These are phyloP conservation scores for Drosophila atripex DNA, from an alignment of 2,888 invertebrate species.

Conservation along the genomic window DNA sequence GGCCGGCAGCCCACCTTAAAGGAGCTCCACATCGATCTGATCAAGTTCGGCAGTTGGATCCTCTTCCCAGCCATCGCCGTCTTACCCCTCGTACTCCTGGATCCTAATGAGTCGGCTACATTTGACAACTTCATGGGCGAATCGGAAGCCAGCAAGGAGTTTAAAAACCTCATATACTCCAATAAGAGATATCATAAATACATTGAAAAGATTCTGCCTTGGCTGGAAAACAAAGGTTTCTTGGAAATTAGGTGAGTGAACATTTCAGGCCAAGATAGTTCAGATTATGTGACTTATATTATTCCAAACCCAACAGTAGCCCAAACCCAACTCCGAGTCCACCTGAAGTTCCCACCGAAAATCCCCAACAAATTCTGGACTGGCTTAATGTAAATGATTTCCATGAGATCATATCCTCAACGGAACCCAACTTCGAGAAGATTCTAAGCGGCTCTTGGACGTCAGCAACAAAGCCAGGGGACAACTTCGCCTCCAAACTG, in stretches of 20 bases:
- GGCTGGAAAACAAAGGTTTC: constrained; percentile 78
- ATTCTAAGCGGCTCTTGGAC: constrained; percentile 23
- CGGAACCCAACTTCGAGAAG: constrained; percentile 51
- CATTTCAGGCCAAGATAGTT: neutral
- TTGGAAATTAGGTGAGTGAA: constrained; percentile 48
- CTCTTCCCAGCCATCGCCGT: constrained; percentile 46
- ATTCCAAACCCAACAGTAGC: constrained; percentile 6
- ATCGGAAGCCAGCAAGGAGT: constrained; percentile 36
- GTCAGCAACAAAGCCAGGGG: constrained; percentile 59
- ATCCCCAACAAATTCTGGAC: constrained; percentile 25
- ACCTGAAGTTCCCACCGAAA: neutral
- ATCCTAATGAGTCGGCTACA: constrained; percentile 71
- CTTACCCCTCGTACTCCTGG: constrained; percentile 76
- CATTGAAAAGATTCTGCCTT: constrained; percentile 75
- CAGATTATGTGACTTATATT: accelerated
- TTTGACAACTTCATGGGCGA: constrained; percentile 72
- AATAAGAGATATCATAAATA: constrained; percentile 69
- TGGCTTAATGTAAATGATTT: constrained; percentile 52
- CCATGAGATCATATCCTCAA: constrained; percentile 24
- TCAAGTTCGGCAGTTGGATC: constrained; percentile 68
- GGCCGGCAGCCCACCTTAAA: constrained; percentile 68
- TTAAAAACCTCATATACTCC: constrained; percentile 66
- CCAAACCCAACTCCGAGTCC: constrained; percentile 43
- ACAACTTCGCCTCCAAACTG: constrained; percentile 66
- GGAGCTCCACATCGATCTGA: constrained; percentile 68